Evolutionary conservation across 2,797 vertebrate species (phyloP), one percentile per base, ranked within the genome.

Genomic region (Muscicapa striata): DNA sequence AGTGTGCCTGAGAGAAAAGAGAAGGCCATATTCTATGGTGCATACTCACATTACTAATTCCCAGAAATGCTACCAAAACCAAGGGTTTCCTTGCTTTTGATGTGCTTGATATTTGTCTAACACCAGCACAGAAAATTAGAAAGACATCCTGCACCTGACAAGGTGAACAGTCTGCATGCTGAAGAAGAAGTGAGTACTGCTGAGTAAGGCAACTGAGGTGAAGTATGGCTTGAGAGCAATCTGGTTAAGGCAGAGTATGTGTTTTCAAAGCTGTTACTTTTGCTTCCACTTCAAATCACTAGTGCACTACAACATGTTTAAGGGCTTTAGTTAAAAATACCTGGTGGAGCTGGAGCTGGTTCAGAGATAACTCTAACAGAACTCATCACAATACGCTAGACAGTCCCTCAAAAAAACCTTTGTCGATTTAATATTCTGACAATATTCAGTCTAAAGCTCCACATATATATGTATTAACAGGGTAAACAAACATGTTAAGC

Each of bases 281-380:
- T 73, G 72, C 55, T 96, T 90, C 34, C 61, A 45, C 49, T 82
- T 67, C 59, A 73, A 86, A 84, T 46, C 34, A 38, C 5, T 52
- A 52, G 48, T 32, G 32, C 66, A 38, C 52, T 84, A 48, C n/a
- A 78, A 22, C 0, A 2, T 24, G 21, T 68, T 55, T 43, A 69
- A 88, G 24, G 90, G 59, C 76, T 88, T 78, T 41, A 70, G 70
- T 82, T 94, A 79, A 73, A 86, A 87, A 87, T 51, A 67, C 26
- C 57, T 70, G 26, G 18, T 82, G 51, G 69, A 92, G 58, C 17
- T 92, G 51, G 73, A 89, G 26, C 24, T 80, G 51, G 6, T 70
- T 72, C 27, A 41, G 66, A 72, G 43, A 58, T 21, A 80, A 78
- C 76, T 63, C 41, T 64, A 19, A 77, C 49, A 18, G 69, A 90